Base-by-base conservation (phyloP, 2,888 invertebrate genomes). In the Pherbina coryleti region DNA sequence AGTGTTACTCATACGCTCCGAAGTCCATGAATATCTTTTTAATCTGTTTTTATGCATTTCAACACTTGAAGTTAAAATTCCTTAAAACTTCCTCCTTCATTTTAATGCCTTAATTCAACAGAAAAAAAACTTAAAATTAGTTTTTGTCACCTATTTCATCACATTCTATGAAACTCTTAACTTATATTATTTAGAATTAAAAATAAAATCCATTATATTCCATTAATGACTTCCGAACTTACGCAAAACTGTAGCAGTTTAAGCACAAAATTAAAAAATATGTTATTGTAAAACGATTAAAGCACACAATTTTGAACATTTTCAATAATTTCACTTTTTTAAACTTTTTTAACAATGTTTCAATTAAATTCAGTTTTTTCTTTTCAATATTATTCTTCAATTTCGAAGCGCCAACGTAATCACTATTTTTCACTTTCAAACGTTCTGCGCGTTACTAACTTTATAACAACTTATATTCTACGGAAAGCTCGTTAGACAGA, bases 401-500 rank as follows among this genome's bases (percentile, higher is more conserved):
- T 31, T 22, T 34, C 25, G 14, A 70, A 37, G 66, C 71, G 62
- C 78, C 71, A 78, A 78, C 75, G 66, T 70, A 64, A 31, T 44
- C 11, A 51, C 19, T 44, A 44, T 62, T 55, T 14, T 22, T 44
- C 4, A 53, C 55, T 17, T 19, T 34, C 17, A 19, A 74, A 64
- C 74, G 75, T 67, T 75, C 44, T 78, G 75, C 75, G 64, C 70
- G 37, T 51, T 57, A 19, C 53, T 57, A 44, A 64, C 70, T 64
- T 64, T 19, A 17, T 64, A 22, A 55, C 55, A 55, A 69, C 57
- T 72, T 14, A 34, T 44, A 66, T 72, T 66, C 44, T 37, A 37
- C 55, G 62, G n/a, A 53, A 22, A 9, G 44, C 17, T 62, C 37
- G 31, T n/a, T 55, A 51, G 81, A 83, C 86, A 83, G 82, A 85